A percentile compares a stretch with the other conserved stretches of the same genome.
phyloP scores from a whole-genome alignment of 2,888 invertebrate species.

The Oxycera nigricornis region DNA sequence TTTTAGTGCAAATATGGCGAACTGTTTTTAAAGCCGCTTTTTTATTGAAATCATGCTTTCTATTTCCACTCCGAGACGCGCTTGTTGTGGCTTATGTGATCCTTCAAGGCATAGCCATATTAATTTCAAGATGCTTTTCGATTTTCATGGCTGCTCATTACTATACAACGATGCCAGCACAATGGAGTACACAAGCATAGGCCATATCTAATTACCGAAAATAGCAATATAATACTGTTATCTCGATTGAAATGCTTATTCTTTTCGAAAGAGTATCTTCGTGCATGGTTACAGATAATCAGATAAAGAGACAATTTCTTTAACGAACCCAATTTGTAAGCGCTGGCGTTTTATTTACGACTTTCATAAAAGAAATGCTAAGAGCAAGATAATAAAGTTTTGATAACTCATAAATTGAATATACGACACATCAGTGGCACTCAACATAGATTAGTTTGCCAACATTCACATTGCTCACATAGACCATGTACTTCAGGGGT shows the following conservation, averaged over 20 bases:
- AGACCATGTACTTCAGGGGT: background rate
- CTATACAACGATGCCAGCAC: background rate
- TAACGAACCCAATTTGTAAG: slow-evolving; percentile 36
- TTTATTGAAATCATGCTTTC: no score
- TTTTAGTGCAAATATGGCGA: no score
- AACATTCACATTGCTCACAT: background rate
- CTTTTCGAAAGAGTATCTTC: background rate
- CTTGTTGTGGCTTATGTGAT: no score
- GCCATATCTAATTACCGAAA: slow-evolving; percentile 35
- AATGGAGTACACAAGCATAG: background rate
- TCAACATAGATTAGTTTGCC: slow-evolving; percentile 16
- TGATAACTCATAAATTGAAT: slow-evolving; percentile 46
- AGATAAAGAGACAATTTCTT: slow-evolving; percentile 39
- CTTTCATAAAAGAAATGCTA: slow-evolving; percentile 36
- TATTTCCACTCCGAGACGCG: background rate
- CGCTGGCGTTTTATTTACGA: slow-evolving; percentile 35
- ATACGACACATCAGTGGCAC: slow-evolving; percentile 38
- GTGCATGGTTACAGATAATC: slow-evolving; percentile 21
- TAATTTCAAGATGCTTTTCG: slow-evolving; percentile 14
- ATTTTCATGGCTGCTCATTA: slow-evolving; percentile 2
- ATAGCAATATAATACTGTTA: slow-evolving; percentile 31
- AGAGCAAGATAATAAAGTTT: slow-evolving; percentile 45
- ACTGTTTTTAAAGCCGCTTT: no score
- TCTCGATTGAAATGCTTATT: slow-evolving; percentile 29
- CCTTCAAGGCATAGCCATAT: background rate